Conservation (phyloP, 2,113 vertebrate genomes). For the Callipepla squamata region DNA sequence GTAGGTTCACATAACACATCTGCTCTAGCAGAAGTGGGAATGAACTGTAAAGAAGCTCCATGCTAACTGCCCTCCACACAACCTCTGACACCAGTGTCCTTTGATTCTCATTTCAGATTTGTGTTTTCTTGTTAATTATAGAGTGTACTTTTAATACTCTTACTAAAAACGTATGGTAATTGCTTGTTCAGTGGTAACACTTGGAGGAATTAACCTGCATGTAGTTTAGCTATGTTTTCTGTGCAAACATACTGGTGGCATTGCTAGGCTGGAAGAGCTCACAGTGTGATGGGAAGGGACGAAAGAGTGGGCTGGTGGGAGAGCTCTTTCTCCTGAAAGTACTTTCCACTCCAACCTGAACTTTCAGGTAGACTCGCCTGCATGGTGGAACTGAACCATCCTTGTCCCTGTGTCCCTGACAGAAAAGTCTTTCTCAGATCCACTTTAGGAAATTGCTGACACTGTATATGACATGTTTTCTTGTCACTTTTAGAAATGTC, state of each 20-base stretch:
- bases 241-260: rapidly evolving
- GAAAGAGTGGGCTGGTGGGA: not conserved
- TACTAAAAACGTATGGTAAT: not conserved
- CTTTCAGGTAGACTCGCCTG: not conserved
- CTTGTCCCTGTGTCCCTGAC: not conserved
- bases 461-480: not conserved
- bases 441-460: not conserved
- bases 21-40: not conserved
- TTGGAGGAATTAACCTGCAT: not conserved
- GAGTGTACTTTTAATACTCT: not conserved
- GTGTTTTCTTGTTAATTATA: not conserved
- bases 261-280: not conserved
- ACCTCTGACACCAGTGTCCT: not conserved
- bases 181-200: not conserved
- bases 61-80: not conserved
- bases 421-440: not conserved
- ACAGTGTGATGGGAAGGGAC: not conserved
- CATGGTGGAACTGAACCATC: not conserved
- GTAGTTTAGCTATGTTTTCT: not conserved
- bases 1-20: not conserved
- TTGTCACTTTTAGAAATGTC: not conserved
- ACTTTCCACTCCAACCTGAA: not conserved
- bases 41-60: not conserved
- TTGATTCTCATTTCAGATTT: not conserved
- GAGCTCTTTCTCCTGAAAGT: not conserved